These are phyloP conservation scores for Xiphorhynchus elegans DNA, from an alignment of 2,113 vertebrate species.

Conservation along the genomic window DNA sequence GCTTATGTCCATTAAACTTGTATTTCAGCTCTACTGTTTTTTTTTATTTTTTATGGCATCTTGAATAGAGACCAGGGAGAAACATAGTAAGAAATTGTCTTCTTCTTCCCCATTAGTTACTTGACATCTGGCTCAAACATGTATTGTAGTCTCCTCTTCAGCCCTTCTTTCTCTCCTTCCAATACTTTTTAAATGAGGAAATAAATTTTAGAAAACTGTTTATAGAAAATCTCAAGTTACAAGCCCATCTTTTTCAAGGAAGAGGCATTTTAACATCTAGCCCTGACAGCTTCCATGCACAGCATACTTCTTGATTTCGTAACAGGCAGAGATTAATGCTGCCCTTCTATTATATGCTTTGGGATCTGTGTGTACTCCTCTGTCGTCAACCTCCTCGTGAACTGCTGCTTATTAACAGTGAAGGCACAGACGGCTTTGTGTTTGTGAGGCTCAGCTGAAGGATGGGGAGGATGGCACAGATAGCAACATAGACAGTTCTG, in stretches of 20 bases:
- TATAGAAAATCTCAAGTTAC: neutral
- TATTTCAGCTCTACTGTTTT: neutral
- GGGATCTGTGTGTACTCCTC: slow-evolving; percentile 56
- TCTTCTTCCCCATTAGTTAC: neutral
- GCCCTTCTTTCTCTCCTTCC: neutral
- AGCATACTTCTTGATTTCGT: slow-evolving; percentile 25
- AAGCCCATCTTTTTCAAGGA: neutral
- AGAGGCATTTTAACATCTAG: neutral
- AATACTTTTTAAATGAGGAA: neutral
- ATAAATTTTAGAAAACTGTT: neutral
- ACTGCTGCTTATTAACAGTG: slow-evolving; percentile 29
- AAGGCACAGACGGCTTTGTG: slow-evolving; percentile 58
- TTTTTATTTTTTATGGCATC: neutral
- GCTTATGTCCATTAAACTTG: neutral
- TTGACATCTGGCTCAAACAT: slow-evolving; percentile 20
- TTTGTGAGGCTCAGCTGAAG: slow-evolving; percentile 33
- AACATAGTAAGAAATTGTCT: slow-evolving; percentile 18
- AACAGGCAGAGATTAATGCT: slow-evolving; percentile 51
- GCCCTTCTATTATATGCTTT: slow-evolving; percentile 51
- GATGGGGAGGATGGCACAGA: slow-evolving; percentile 36
- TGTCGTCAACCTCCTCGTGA: slow-evolving; percentile 39
- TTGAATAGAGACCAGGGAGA: neutral
- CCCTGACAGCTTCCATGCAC: neutral
- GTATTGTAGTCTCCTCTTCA: neutral
- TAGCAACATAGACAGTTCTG: neutral